A percentile compares a stretch with the other conserved stretches of the same genome.
Conservation (phyloP, 1,140 invertebrate genomes). For the Drosophila nigrodunni region DNA sequence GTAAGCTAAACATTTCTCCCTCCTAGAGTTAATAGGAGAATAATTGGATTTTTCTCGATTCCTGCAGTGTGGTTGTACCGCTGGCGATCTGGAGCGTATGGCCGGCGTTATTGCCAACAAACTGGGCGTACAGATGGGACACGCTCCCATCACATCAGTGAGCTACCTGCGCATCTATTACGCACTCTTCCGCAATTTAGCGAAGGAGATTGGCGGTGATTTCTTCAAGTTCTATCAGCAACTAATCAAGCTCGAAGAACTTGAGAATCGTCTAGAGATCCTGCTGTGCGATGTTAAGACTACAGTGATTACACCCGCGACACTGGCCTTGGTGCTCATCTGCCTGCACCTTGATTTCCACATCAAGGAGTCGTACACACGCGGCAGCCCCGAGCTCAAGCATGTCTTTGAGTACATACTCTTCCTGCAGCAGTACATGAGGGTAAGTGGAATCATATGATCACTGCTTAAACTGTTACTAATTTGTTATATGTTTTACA, state of each 20-base stretch:
- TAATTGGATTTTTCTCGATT: constrained; percentile 65
- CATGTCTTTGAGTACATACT: constrained; percentile 84
- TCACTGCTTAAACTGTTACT: neutral
- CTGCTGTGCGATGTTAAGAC: constrained; percentile 89
- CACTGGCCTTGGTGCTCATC: constrained; percentile 89
- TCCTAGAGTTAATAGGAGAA: neutral
- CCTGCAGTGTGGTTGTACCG: constrained; percentile 90
- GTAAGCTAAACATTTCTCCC: constrained; percentile 46
- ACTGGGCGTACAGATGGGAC: constrained; percentile 87
- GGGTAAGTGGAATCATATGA: constrained; percentile 43
- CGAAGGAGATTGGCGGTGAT: constrained; percentile 85
- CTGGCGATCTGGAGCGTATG: constrained; percentile 90
- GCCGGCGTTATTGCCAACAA: constrained; percentile 89
- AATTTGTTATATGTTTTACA: constrained; percentile 66
- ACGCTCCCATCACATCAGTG: constrained; percentile 87
- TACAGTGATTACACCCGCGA: constrained; percentile 88
- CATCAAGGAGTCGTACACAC: constrained; percentile 82
- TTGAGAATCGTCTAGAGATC: constrained; percentile 89
- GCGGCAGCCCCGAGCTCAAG: constrained; percentile 80
- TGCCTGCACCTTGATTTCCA: constrained; percentile 88
- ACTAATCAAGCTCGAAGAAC: constrained; percentile 85
- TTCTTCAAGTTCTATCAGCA: constrained; percentile 85
- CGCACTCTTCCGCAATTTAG: constrained; percentile 86
- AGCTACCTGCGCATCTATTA: constrained; percentile 89
- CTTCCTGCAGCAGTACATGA: constrained; percentile 82